Base-by-base conservation (phyloP, 2,113 vertebrate genomes). In the Stigmatopora argus region DNA sequence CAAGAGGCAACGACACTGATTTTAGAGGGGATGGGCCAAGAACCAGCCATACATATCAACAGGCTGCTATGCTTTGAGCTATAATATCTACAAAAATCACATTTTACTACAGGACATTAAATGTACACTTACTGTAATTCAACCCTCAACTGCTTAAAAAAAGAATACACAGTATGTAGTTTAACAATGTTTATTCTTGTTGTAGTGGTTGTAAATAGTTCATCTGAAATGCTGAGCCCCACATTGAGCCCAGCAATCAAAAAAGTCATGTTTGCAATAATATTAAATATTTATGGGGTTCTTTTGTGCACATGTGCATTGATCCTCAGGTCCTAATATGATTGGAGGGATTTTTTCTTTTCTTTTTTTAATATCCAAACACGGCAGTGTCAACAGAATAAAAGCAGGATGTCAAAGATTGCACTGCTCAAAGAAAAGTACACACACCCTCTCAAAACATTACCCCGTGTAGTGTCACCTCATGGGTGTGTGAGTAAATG, bases 401-500 rank as follows among this genome's bases (percentile, higher is more conserved):
- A 13, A 53, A 23, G 52, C 13, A 7, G 17, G 57, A n/a, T 3
- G 31, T 41, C 15, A 38, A 41, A 17, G 34, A n/a, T 35, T 5
- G 56, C 14, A 5, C 58, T n/a, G 18, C 35, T 41, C 35, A 44
- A 61, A 61, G 38, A n/a, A 44, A 62, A 12, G 23, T 41, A 13
- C 18, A 4, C 23, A 18, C 23, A 61, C n/a, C 9, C n/a, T 61
- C 58, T 44, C 3, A 61, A 38, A 61, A 41, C 19, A 49, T 59
- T 69, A 62, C 81, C 80, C 82, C 81, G 74, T 72, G 65, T 58
- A 18, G 10, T 80, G 77, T 78, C 81, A 85, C 72, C 74, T 65
- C 51, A 52, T 58, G 19, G 46, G 15, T 51, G 60, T 70, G 69
- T 53, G 70, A 75, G 70, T 74, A 71, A 81, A 85, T 75, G 75